Percentiles rank a stretch among this genome's conserved stretches.
phyloP scores from a whole-genome alignment of 2,888 invertebrate species.

The Tachina lurida region DNA sequence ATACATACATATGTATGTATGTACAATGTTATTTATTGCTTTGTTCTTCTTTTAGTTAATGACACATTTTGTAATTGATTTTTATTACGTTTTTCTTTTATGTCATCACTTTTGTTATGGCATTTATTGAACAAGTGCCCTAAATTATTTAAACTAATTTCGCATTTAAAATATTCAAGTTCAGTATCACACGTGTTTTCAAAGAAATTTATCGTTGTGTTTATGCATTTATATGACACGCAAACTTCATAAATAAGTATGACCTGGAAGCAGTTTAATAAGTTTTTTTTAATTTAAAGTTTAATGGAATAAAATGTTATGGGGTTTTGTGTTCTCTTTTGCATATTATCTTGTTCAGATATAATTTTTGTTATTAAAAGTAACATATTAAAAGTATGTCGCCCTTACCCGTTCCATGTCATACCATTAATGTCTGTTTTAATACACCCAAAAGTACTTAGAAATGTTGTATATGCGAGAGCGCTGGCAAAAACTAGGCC shows the following conservation, averaged over 20 bases:
- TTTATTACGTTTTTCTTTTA: background rate
- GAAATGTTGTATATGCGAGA: too few relatives aligned
- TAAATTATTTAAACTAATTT: constrained; percentile 32
- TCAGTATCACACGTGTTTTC: constrained; percentile 41
- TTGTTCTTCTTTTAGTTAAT: background rate
- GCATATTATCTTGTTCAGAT: background rate
- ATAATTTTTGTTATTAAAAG: constrained; percentile 7
- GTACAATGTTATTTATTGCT: too few relatives aligned
- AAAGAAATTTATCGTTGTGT: constrained; percentile 4
- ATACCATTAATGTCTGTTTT: too few relatives aligned
- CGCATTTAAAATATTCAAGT: constrained; percentile 52
- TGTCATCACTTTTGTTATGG: constrained; percentile 13
- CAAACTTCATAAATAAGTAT: constrained; percentile 46
- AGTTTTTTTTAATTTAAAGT: constrained; percentile 26
- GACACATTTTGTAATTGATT: background rate
- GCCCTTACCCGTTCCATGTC: too few relatives aligned
- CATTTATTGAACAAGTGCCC: constrained; percentile 26
- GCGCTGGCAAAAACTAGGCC: too few relatives aligned
- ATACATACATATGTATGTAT: too few relatives aligned
- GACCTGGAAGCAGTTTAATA: constrained; percentile 1
- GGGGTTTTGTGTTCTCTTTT: background rate
- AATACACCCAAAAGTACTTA: too few relatives aligned
- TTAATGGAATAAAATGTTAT: constrained; percentile 18
- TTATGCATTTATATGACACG: constrained; percentile 48
- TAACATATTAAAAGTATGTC: background rate